Evolutionary conservation across 1,140 invertebrate genomes (phyloP), one percentile per base, ranked within the genome.

Genomic region (Mycetomoellerius zeteki): DNA sequence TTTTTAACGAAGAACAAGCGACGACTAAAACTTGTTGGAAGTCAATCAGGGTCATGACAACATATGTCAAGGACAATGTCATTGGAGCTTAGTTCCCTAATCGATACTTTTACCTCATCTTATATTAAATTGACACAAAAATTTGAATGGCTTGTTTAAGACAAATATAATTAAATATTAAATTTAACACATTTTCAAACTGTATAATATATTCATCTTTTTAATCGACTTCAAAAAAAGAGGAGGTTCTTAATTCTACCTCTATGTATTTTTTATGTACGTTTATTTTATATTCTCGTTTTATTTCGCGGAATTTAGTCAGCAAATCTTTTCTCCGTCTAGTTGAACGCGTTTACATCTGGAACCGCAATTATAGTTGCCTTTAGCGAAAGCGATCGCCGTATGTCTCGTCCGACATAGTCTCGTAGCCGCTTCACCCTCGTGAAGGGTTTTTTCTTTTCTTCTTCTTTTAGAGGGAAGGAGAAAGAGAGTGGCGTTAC

Each of bases 401-500:
- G 62, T 60, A 37, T 69, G 47, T 82, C 54, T 73, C 16, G 69
- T 21, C 14, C 50, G 33, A 58, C 78, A 58, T n/a, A n/a, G n/a
- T 81, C 64, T 69, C 78, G 21, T n/a, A 21, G 65, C 65, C 16
- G 52, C 24, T 84, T 62, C 24, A 47, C 7, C 14, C 19, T 24
- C 37, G 7, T 30, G n/a, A n/a, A 3, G 16, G 10, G n/a, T n/a
- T n/a, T 50, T 60, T 81, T 73, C 58, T 24, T 43, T 43, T 47
- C n/a, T 19, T 21, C 14, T 21, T 56, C 52, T 0, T n/a, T n/a
- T 16, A 16, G 14, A 72, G 52, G 27, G n/a, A 43, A n/a, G 52
- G 24, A 50, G 60, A 86, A 27, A 69, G 82, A 71, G 85, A 81
- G 60, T 43, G 78, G 30, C 16, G 7, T 43, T 7, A 37, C 65